These are phyloP conservation scores for Loxodonta africana DNA, from an alignment of 2,113 vertebrate genomes.

Conservation along the genomic window DNA sequence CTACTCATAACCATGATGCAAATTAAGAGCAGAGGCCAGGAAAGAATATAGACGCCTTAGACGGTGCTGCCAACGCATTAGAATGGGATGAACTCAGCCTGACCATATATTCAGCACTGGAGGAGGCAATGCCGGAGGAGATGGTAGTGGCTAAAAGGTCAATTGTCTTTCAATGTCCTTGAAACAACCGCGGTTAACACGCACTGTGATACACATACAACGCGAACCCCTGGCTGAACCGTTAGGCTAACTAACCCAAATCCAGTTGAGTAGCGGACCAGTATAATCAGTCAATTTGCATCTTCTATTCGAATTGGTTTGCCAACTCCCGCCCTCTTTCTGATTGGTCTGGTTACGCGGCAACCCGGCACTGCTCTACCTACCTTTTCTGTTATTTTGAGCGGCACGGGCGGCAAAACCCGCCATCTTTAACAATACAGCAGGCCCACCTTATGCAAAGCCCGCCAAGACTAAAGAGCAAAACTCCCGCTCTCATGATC, in stretches of 20 bases:
- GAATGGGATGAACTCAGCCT: background rate
- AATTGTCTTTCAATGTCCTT: background rate
- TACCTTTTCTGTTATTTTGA: background rate
- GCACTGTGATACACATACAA: background rate
- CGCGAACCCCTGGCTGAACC: background rate
- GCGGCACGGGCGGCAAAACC: background rate
- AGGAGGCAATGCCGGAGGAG: background rate
- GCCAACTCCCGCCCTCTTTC: background rate
- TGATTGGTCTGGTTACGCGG: background rate
- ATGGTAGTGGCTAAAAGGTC: background rate
- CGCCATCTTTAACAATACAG: conserved; percentile 64
- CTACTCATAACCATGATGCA: background rate
- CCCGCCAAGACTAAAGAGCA: background rate
- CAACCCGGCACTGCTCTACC: background rate
- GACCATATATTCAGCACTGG: background rate
- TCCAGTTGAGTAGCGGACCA: background rate
- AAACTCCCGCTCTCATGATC: background rate
- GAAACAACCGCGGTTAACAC: background rate
- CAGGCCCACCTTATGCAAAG: background rate
- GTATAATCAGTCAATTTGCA: background rate
- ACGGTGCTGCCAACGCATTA: background rate
- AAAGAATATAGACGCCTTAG: background rate
- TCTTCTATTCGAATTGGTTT: background rate
- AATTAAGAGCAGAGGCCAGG: too few relatives aligned
- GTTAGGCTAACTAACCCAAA: background rate